Base-by-base conservation (phyloP, 2,888 invertebrate genomes). In the Dicyrtomina minuta region DNA sequence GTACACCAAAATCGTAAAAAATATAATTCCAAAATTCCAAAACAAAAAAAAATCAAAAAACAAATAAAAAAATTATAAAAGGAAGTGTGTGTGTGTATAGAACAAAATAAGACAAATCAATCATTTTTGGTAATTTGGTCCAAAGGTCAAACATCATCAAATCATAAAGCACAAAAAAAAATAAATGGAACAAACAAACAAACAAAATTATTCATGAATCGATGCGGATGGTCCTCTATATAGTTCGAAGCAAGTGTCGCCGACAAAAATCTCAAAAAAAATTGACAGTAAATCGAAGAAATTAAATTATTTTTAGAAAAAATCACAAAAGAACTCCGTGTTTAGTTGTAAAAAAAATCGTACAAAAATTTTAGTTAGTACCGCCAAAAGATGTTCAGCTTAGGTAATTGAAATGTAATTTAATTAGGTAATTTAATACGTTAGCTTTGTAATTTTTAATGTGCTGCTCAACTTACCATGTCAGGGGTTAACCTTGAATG, bases 401-500 rank as follows among this genome's bases (percentile, higher is more conserved):
- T 33, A 33, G 33, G 8, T 33, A 33, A 33, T 33, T 5, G 8
- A 5, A 33, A 46, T 46, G 43, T 15, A 17, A 46, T 46, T 46
- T 46, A 6, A 20, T 6, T 46, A 46, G 12, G 12, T 17, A 46
- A 46, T 46, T 46, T 46, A 46, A 46, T 17, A 46, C 5, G 20
- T 46, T 17, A 20, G 20, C n/a, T n/a, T 20, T 20, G 46, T 46
- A 46, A 3, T 20, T n/a, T 46, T 3, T 17, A 3, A 5, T 46
- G 12, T 20, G 3, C 10, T 46, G 3, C 3, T n/a, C 8, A 53
- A 33, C 72, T 64, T 76, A 96, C 96, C 91, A 93, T 90, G 74
- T 88, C 84, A 33, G 88, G 84, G 72, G 90, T 87, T 61, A 98
- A 87, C 69, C 85, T 84, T 8, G 90, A 85, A 81, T 95, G 92